Conservation (phyloP, 2,888 invertebrate genomes). For the Nemotelus nigrinus region DNA sequence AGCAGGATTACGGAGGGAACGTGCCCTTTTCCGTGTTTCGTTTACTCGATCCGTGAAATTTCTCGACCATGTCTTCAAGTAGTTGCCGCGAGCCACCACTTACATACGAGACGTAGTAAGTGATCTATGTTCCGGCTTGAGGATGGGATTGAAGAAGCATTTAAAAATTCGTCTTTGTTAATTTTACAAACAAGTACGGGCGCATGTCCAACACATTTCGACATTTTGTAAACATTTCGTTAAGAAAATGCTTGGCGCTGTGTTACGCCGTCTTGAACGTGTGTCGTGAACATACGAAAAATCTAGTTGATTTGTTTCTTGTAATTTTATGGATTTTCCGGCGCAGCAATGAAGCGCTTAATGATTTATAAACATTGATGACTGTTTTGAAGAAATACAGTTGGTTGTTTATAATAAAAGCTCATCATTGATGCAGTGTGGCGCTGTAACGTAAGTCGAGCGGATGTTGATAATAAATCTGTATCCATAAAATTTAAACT, state of each 20-base stretch:
- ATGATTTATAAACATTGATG: slow-evolving; percentile 13
- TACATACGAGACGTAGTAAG: background rate
- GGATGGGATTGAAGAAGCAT: slow-evolving; percentile 22
- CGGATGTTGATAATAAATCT: too few relatives aligned
- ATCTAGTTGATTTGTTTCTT: slow-evolving; percentile 1
- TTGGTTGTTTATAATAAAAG: background rate
- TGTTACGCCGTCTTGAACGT: background rate
- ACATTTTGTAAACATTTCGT: slow-evolving; percentile 36
- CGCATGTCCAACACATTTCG: slow-evolving; percentile 41
- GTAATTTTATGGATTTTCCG: slow-evolving; percentile 25
- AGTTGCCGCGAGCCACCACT: slow-evolving; percentile 13
- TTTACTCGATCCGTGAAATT: background rate
- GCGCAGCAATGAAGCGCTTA: slow-evolving; percentile 4
- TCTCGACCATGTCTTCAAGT: background rate
- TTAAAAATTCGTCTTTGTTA: slow-evolving; percentile 20
- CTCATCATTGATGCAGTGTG: too few relatives aligned
- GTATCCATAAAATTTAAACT: too few relatives aligned
- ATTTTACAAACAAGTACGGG: slow-evolving; percentile 38
- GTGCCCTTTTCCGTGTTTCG: slow-evolving; percentile 45
- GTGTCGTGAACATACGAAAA: slow-evolving; percentile 12
- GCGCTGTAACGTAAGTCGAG: too few relatives aligned
- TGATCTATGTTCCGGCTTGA: background rate
- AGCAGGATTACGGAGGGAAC: slow-evolving; percentile 42
- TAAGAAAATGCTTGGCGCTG: background rate
- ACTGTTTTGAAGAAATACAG: background rate